phyloP scores from a whole-genome alignment of 2,888 invertebrate genomes.

The Clunio marinus region DNA sequence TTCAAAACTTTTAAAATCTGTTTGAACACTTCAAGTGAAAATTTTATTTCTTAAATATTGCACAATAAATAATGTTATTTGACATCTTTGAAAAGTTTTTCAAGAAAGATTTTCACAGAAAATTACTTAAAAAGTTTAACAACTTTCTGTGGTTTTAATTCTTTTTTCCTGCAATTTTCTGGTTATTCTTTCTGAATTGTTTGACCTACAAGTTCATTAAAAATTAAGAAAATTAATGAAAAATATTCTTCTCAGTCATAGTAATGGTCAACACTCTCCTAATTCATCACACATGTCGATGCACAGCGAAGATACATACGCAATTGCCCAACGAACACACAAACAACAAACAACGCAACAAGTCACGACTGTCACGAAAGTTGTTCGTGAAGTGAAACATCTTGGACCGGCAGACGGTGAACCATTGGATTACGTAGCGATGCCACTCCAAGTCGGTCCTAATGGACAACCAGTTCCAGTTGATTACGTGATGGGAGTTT shows the following conservation, averaged over 20 bases:
- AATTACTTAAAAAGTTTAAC: too few relatives aligned
- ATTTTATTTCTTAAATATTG: too few relatives aligned
- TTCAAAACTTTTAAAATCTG: too few relatives aligned
- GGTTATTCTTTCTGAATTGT: neutral
- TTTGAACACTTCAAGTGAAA: too few relatives aligned
- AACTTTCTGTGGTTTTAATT: neutral
- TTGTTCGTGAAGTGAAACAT: slow-evolving; percentile 61
- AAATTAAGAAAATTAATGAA: too few relatives aligned
- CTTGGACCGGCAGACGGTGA: slow-evolving; percentile 56
- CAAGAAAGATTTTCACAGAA: too few relatives aligned
- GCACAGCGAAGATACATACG: slow-evolving; percentile 54
- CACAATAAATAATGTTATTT: too few relatives aligned
- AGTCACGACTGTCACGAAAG: slow-evolving; percentile 68
- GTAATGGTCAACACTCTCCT: slow-evolving; percentile 54
- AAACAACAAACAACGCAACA: slow-evolving; percentile 66
- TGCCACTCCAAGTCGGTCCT: slow-evolving; percentile 52
- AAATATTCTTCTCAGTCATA: too few relatives aligned
- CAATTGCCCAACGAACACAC: slow-evolving; percentile 59
- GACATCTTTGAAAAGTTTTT: too few relatives aligned
- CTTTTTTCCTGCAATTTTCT: neutral
- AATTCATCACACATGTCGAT: slow-evolving; percentile 55
- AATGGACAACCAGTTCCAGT: slow-evolving; percentile 55
- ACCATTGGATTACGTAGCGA: slow-evolving; percentile 53
- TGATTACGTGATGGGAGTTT: slow-evolving; percentile 53
- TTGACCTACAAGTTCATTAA: neutral